Conservation (phyloP, 2,113 vertebrate species). For the Madoqua kirkii region DNA sequence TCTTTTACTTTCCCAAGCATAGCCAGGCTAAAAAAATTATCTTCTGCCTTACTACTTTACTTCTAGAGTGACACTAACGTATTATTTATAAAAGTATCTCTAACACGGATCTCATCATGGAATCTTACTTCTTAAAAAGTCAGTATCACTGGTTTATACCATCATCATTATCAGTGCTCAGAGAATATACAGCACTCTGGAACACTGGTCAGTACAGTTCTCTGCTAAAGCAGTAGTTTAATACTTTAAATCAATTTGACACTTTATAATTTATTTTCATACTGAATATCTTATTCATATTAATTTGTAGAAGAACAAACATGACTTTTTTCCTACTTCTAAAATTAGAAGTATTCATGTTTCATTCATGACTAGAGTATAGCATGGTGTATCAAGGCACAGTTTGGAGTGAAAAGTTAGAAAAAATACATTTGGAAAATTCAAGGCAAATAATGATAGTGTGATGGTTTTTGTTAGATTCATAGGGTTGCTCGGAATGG, state of each 20-base stretch:
- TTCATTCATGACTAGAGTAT: not conserved
- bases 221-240: not conserved
- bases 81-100: not conserved
- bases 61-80: not conserved
- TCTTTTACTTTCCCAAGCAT: not conserved
- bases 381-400: not conserved
- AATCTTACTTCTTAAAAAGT: not conserved
- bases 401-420: not conserved
- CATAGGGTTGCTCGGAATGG: not conserved
- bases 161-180: not conserved
- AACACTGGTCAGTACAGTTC: not conserved
- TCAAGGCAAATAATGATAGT: not conserved
- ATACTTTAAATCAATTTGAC: not conserved
- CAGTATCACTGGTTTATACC: not conserved
- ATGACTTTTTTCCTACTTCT: not conserved
- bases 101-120: not conserved
- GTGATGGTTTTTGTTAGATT: not conserved
- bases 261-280: constrained; percentile 1
- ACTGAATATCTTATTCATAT: not conserved
- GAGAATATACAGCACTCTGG: not conserved
- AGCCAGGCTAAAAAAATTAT: not conserved
- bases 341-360: not conserved
- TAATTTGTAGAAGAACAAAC: not conserved
- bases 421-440: constrained; percentile 13
- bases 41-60: not conserved